These are phyloP conservation scores for Alcedo atthis DNA, from an alignment of 2,797 vertebrate genomes.

Conservation along the genomic window DNA sequence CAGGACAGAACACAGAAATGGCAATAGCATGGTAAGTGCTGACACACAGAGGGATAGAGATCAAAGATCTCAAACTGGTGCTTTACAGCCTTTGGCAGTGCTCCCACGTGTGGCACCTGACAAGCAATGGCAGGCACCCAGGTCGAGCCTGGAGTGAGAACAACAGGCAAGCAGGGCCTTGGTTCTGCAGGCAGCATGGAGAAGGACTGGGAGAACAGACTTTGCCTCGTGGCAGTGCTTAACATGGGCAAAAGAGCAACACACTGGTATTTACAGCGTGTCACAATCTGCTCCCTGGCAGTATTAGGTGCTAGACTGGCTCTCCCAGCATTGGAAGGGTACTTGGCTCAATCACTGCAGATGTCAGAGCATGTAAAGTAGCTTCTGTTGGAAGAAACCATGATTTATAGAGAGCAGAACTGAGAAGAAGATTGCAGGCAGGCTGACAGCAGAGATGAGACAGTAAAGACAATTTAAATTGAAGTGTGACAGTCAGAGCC, in stretches of 20 bases:
- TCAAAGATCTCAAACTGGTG: background rate
- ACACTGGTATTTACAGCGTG: background rate
- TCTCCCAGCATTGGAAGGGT: background rate
- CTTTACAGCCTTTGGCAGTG: background rate
- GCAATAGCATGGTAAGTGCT: background rate
- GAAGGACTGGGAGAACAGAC: background rate
- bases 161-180: background rate
- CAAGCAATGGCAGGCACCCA: background rate
- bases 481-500: background rate
- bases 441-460: background rate
- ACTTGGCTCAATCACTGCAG: background rate
- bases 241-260: background rate
- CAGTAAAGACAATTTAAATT: background rate
- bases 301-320: background rate
- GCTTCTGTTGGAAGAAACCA: background rate
- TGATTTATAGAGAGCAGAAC: background rate
- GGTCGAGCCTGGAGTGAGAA: background rate
- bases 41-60: background rate
- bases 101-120: background rate
- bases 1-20: background rate
- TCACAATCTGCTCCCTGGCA: constrained; percentile 1
- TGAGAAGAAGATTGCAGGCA: constrained; percentile 2
- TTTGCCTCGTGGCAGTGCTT: background rate
- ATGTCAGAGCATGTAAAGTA: background rate
- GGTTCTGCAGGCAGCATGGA: background rate